Conservation (phyloP, 2,113 vertebrate genomes). For the Eulemur rufifrons region DNA sequence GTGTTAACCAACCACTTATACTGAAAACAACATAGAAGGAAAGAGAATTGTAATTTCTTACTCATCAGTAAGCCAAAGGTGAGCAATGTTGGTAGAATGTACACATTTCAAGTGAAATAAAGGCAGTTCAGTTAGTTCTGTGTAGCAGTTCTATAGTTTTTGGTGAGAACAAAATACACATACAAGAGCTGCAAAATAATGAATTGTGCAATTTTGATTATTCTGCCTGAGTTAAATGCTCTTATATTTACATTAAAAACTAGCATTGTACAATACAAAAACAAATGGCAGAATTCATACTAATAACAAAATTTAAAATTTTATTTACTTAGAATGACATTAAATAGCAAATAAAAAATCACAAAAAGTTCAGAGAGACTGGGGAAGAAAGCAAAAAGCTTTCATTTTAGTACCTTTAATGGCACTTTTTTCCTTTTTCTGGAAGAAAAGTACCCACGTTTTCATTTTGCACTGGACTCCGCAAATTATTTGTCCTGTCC, state of each 20-base stretch:
- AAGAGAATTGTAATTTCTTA: neutral
- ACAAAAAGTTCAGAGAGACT: neutral
- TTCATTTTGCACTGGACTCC: neutral
- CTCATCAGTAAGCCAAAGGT: neutral
- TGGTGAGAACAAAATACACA: neutral
- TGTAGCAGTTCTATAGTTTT: neutral
- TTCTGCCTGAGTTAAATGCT: neutral
- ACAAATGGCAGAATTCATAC: neutral
- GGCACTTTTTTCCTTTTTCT: neutral
- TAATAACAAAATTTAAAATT: neutral
- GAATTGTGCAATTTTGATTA: neutral
- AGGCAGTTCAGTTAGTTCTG: neutral
- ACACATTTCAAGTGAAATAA: neutral
- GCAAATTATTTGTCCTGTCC: neutral
- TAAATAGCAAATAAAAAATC: neutral
- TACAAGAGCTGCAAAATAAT: neutral
- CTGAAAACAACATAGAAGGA: neutral
- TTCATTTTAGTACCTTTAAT: neutral
- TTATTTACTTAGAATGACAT: neutral
- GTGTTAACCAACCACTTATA: neutral
- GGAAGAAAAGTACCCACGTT: neutral
- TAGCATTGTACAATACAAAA: neutral
- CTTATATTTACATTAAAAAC: slow-evolving; percentile 5
- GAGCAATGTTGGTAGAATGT: neutral
- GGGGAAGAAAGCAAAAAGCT: neutral